Evolutionary conservation across 2,113 vertebrate genomes (phyloP), one percentile per base, ranked within the genome.

Genomic region (Ia io): DNA sequence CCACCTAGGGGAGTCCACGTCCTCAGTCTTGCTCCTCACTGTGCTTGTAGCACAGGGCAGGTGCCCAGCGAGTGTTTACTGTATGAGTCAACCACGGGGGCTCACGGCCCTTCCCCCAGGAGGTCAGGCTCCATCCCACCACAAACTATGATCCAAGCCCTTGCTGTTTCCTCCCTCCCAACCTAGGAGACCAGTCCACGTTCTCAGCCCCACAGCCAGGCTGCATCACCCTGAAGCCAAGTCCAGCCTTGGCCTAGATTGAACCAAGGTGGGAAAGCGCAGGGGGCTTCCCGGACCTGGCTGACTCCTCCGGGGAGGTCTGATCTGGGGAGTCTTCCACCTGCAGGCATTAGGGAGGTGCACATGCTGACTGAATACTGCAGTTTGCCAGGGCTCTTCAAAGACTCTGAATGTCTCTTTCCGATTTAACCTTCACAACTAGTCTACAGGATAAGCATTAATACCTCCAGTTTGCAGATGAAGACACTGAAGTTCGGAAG

Each of bases 261-360:
- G 37, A 94, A 87, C 22, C 32, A 28, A 84, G 53, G 32, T 32
- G 14, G 93, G 47, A n/a, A n/a, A n/a, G n/a, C n/a, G n/a, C n/a
- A n/a, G 47, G 14, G 59, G 9, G 1, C 47, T 18, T 40, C 32
- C 87, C 30, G 9, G 56, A 49, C 28, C 79, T 61, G 8, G 23
- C 79, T 61, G 6, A 76, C 35, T 70, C 49, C 25, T 0, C 3
- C 53, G 13, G 9, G 42, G 67, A 71, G 37, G n/a, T 65, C 73
- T 32, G n/a, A 49, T 23, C 74, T 16, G 17, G 71, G 42, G 9
- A 47, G 23, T 28, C 53, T 79, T 92, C 59, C 28, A 77, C 76
- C 20, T 30, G 9, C 17, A 13, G 20, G 22, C 1, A 0, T 51
- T 42, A 18, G 51, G 42, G 53, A 47, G 51, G 9, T 6, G 0